A percentile compares a stretch with the other conserved stretches of the same genome.
Evolutionary conservation across 2,888 invertebrate species (phyloP).

Genomic region (Eutolmus rufibarbis): DNA sequence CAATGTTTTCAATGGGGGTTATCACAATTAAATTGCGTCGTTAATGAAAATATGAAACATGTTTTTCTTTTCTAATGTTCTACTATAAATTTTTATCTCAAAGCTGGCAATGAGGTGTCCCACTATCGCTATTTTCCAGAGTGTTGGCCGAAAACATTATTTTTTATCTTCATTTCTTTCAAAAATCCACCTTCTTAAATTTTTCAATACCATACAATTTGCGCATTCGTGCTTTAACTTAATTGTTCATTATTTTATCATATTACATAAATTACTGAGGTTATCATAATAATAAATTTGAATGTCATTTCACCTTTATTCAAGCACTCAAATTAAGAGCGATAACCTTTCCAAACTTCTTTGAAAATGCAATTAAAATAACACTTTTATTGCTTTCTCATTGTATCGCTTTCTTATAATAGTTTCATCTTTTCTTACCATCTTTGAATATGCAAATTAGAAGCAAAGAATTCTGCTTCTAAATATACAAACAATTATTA

Average conservation of each 20-base stretch:
- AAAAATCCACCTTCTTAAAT: neutral
- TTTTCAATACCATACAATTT: neutral
- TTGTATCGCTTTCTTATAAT: neutral
- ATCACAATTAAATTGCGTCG: neutral
- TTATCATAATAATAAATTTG: no score
- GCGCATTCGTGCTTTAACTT: no score
- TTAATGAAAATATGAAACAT: neutral
- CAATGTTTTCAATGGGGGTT: neutral
- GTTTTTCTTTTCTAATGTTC: neutral
- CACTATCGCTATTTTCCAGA: neutral
- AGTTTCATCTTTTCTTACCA: neutral
- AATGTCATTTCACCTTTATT: neutral
- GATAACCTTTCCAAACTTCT: no score
- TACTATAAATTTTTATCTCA: neutral
- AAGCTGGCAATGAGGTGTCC: neutral
- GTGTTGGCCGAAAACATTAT: neutral
- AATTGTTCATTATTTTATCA: neutral
- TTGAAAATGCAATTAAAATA: neutral
- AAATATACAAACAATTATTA: no score
- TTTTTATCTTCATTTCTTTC: neutral
- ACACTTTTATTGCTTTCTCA: neutral
- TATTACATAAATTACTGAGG: no score
- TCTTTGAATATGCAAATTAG: neutral
- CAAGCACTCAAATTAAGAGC: no score
- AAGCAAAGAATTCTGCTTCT: neutral